phyloP scores from a whole-genome alignment of 1,140 invertebrate genomes.

The Vollenhovia emeryi region DNA sequence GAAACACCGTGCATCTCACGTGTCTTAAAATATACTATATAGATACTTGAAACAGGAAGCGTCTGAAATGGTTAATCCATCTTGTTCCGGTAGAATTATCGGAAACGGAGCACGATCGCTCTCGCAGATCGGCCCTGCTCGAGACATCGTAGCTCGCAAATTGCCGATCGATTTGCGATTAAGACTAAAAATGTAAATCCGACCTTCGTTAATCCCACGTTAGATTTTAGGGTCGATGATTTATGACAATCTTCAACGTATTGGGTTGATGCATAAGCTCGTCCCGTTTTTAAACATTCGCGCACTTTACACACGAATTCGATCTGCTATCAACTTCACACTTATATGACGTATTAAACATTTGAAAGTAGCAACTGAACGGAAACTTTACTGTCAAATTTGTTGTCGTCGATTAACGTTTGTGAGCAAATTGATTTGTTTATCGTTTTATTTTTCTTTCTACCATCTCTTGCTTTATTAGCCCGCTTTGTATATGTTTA shows the following conservation, averaged over 20 bases:
- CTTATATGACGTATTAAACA: too few relatives aligned
- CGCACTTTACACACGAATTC: too few relatives aligned
- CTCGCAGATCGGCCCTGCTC: background rate
- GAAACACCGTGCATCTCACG: constrained; percentile 45
- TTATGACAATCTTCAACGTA: background rate
- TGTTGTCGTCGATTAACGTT: too few relatives aligned
- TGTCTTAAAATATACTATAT: constrained; percentile 45
- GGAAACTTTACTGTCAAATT: too few relatives aligned
- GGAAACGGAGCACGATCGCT: background rate
- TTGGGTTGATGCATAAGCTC: too few relatives aligned
- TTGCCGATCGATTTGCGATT: background rate
- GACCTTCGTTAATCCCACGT: background rate
- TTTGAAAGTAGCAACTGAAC: too few relatives aligned
- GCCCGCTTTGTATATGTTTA: too few relatives aligned
- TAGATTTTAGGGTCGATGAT: background rate
- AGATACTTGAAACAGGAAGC: constrained; percentile 7
- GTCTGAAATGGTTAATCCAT: constrained; percentile 19
- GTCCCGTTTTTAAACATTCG: too few relatives aligned
- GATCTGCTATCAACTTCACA: too few relatives aligned
- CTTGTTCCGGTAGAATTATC: constrained; percentile 11
- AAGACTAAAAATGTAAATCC: background rate
- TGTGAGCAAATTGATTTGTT: background rate
- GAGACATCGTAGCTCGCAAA: background rate
- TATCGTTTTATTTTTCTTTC: background rate
- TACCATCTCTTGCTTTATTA: background rate